These are phyloP conservation scores for Drosophila melanica DNA, from an alignment of 1,140 invertebrate species.

Conservation along the genomic window DNA sequence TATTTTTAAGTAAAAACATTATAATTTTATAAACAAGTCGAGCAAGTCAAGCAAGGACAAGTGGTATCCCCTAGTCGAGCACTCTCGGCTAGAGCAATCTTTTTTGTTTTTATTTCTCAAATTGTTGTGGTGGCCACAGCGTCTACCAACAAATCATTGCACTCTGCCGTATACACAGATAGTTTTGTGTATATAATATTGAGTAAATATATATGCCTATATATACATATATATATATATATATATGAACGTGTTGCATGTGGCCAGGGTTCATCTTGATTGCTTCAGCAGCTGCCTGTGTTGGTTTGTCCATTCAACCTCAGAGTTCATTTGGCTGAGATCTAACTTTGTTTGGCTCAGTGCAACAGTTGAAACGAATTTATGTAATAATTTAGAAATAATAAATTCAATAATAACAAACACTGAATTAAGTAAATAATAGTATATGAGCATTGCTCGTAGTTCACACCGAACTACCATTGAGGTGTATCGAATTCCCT, in stretches of 20 bases:
- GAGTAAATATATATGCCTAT: constrained; percentile 10
- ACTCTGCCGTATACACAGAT: constrained; percentile 40
- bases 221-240: constrained; percentile 28
- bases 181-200: constrained; percentile 36
- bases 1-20: too few species aligned
- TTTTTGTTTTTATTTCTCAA: constrained; percentile 28
- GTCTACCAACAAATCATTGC: constrained; percentile 53
- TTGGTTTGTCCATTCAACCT: constrained; percentile 27
- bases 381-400: constrained; percentile 20
- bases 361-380: constrained; percentile 16
- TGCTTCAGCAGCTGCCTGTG: constrained; percentile 59
- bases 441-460: constrained; percentile 36
- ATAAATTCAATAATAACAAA: not conserved
- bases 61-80: not conserved
- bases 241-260: constrained; percentile 6
- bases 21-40: too few species aligned
- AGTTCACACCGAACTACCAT: constrained; percentile 24
- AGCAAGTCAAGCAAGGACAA: too few species aligned
- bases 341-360: constrained; percentile 17
- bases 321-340: constrained; percentile 25
- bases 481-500: not conserved
- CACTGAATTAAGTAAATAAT: not conserved
- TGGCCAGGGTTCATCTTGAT: constrained; percentile 63
- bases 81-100: not conserved
- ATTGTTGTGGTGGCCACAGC: constrained; percentile 57